Base-by-base conservation (phyloP, 2,888 invertebrate genomes). In the Drosophila leonis region DNA sequence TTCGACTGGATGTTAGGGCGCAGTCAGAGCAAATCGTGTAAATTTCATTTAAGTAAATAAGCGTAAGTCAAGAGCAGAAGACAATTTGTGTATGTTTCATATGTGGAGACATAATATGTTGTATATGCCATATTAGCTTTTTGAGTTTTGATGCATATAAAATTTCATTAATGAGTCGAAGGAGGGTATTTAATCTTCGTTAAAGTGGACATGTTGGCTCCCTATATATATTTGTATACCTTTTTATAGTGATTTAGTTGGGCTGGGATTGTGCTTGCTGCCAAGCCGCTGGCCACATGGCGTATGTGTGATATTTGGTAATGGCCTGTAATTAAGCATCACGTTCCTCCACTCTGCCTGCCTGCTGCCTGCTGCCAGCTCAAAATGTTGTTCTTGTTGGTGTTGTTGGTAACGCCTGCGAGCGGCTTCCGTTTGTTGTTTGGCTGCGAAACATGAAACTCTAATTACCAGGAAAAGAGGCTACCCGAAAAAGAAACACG, bases 291-390 rank as follows among this genome's bases (percentile, higher is more conserved):
- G 61, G 65, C 74, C 85, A 77, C 87, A 71, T 73, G 87, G 80
- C 87, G 87, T 80, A 83, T 88, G 83, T 88, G 88, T 77, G 77
- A 83, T 83, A 82, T 85, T 88, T 82, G 83, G 80, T 85, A 83
- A 83, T 85, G 86, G 86, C 77, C 72, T 80, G 83, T 88, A 83
- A 83, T 83, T 83, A 83, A 75, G 86, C 80, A 82, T 76, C 83
- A 82, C 86, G 71, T 82, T 76, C 51, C 62, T 74, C 56, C 65
- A 63, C 20, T 60, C 71, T 6, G n/a, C 29, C 56, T 67, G 57
- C 51, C 52, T 37, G 18, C 39, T 39, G n/a, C 39, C 42, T 1
- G 27, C 42, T 42, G 42, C 13, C 42, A 13, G 44, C n/a, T 27
- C 24, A 24, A 46, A 46, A 46, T 55, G 49, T 24, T 55, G 49